Evolutionary conservation across 2,888 invertebrate species (phyloP).

Genomic region (Lithophane ornitopus): DNA sequence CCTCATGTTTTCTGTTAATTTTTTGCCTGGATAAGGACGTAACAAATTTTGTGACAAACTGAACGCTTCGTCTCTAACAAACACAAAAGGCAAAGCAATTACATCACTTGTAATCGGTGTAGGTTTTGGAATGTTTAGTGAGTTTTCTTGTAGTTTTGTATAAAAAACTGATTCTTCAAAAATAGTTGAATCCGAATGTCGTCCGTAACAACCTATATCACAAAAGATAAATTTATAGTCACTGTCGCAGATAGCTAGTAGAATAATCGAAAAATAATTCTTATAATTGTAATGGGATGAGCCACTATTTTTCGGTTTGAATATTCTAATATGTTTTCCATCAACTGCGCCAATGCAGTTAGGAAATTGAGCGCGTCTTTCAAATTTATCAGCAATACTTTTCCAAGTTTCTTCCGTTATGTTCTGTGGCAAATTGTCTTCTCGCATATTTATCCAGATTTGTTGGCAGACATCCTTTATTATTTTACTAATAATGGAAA

Average conservation of each 20-base stretch:
- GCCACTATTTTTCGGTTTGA: constrained; percentile 20
- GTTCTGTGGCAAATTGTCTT: constrained; percentile 26
- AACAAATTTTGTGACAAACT: constrained; percentile 22
- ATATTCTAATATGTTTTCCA: constrained; percentile 45
- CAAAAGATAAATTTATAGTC: constrained; percentile 32
- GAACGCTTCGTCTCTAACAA: constrained; percentile 24
- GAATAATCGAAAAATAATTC: neutral
- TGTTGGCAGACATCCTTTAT: constrained; percentile 30
- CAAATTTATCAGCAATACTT: constrained; percentile 45
- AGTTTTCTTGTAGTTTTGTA: constrained; percentile 36
- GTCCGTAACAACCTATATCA: constrained; percentile 34
- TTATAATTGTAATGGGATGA: constrained; percentile 8
- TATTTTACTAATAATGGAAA: constrained; percentile 45
- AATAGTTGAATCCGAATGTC: constrained; percentile 32
- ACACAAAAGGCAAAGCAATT: constrained; percentile 28
- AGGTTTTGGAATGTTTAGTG: constrained; percentile 36
- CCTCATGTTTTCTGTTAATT: constrained; percentile 24
- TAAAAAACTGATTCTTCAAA: constrained; percentile 33
- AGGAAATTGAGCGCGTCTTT: constrained; percentile 45
- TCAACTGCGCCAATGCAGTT: constrained; percentile 53
- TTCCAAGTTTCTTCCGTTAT: constrained; percentile 48
- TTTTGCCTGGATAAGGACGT: constrained; percentile 17
- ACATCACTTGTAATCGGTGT: constrained; percentile 19
- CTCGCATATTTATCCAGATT: constrained; percentile 13
- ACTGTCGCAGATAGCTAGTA: constrained; percentile 26